Evolutionary conservation across 1,140 invertebrate species (phyloP), one percentile per base, ranked within the genome.

Genomic region (Tetragnatha versicolor): DNA sequence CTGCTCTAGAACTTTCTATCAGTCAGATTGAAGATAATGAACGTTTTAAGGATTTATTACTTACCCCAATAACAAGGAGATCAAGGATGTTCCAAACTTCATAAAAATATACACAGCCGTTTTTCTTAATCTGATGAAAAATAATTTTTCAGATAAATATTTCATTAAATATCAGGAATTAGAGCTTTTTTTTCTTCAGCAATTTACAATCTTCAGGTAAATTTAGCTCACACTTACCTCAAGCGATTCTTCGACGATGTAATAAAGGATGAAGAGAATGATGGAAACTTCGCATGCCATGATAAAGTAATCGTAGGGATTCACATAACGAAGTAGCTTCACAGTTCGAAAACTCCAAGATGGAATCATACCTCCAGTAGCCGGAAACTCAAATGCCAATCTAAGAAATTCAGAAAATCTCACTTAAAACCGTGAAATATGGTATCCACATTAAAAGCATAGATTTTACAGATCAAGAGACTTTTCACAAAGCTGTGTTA

Each of bases 321-420:
- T 86, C 3, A 88, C 86, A 82, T 92, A 91, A 6, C 88, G 85
- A 29, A 91, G 86, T 33, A 93, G 84, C 81, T 90, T 90, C 1
- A 91, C 88, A 17, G 89, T 89, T 49, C 88, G 85, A 82, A 91
- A 88, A 66, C 84, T 85, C 82, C 85, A 88, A 3, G 88, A 89
- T 14, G 91, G 88, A 31, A 92, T 86, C 31, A 91, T 87, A 14
- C 91, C 91, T n/a, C 92, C 92, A 4, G 90, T 91, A 3, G 91
- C 88, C 12, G 92, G 91, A 82, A 92, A 89, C 85, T 93, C 81
- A 33, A 49, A 91, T 85, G 33, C 51, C 58, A 81, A 58, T 31
- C 80, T 81, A 53, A 76, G 68, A 81, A 53, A n/a, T n/a, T 14
- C 4, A 66, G 31, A 66, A 49, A 12, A 31, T 69, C 25, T 63